Percentiles rank a stretch among this genome's conserved stretches.
Conservation (phyloP, 2,113 vertebrate species). For the Solenodon paradoxus region DNA sequence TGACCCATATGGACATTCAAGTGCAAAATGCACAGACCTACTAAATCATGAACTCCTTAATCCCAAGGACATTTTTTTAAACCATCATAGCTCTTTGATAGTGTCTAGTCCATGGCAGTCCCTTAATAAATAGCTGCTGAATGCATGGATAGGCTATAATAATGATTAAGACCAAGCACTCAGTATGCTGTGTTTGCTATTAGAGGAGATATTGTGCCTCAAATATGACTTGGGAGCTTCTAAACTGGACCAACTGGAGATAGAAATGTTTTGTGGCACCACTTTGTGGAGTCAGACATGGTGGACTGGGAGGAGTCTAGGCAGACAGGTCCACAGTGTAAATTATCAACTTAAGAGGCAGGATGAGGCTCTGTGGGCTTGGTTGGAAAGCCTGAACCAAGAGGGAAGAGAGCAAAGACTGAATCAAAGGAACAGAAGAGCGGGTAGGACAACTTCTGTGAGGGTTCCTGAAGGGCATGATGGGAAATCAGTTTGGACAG, state of each 20-base stretch:
- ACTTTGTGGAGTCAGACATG: not conserved
- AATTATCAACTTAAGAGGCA: not conserved
- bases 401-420: not conserved
- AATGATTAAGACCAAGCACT: not conserved
- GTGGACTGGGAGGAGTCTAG: not conserved
- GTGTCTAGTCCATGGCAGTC: not conserved
- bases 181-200: not conserved
- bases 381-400: not conserved
- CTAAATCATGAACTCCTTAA: not conserved
- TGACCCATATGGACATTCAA: not conserved
- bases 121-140: not conserved
- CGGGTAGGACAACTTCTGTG: not conserved
- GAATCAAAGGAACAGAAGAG: not conserved
- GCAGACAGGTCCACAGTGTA: not conserved
- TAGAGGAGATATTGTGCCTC: not conserved
- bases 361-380: not conserved
- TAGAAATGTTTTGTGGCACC: not conserved
- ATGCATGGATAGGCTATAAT: not conserved
- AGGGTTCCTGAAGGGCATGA: not conserved
- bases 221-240: not conserved
- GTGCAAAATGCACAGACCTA: not conserved
- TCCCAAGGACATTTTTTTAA: not conserved
- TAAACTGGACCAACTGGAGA: not conserved
- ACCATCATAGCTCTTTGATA: not conserved
- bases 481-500: not conserved